Percentiles rank a stretch among this genome's conserved stretches.
Conservation (phyloP, 2,797 vertebrate genomes). For the Mallotus villosus region DNA sequence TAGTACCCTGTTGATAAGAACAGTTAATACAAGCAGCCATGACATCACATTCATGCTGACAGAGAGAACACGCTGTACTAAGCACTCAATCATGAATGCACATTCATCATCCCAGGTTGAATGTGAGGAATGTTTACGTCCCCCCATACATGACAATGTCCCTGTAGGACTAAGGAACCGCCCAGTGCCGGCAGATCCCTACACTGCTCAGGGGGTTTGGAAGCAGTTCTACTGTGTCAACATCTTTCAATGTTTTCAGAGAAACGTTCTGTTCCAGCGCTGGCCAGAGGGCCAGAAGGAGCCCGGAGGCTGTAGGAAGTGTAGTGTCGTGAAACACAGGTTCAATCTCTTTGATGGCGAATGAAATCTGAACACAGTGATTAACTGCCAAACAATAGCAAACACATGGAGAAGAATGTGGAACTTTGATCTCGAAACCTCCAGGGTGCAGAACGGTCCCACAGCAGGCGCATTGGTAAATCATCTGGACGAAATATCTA, state of each 20-base stretch:
- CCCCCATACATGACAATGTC: too few species aligned
- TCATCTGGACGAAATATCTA: slow-evolving; percentile 21
- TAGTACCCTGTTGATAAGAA: not conserved
- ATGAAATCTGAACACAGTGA: slow-evolving; percentile 9
- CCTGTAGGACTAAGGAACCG: not conserved
- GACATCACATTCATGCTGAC: not conserved
- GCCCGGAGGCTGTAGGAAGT: not conserved
- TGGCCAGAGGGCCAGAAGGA: not conserved
- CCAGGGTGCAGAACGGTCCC: not conserved
- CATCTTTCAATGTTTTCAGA: too few species aligned
- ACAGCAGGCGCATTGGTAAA: slow-evolving; percentile 18
- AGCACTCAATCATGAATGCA: too few species aligned
- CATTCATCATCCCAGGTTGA: not conserved
- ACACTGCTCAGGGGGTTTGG: too few species aligned
- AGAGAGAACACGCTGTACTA: not conserved
- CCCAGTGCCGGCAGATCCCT: too few species aligned
- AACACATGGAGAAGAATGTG: slow-evolving; percentile 22
- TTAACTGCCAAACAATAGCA: not conserved
- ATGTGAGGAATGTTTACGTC: not conserved
- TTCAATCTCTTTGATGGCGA: not conserved
- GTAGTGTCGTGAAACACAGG: not conserved
- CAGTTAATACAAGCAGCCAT: not conserved
- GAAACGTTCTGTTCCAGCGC: too few species aligned
- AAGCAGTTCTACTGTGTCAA: too few species aligned
- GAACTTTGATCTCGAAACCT: slow-evolving; percentile 28